Percentiles rank a stretch among this genome's conserved stretches.
Evolutionary conservation across 2,113 vertebrate species (phyloP).

Genomic region (Pangasianodon hypophthalmus): DNA sequence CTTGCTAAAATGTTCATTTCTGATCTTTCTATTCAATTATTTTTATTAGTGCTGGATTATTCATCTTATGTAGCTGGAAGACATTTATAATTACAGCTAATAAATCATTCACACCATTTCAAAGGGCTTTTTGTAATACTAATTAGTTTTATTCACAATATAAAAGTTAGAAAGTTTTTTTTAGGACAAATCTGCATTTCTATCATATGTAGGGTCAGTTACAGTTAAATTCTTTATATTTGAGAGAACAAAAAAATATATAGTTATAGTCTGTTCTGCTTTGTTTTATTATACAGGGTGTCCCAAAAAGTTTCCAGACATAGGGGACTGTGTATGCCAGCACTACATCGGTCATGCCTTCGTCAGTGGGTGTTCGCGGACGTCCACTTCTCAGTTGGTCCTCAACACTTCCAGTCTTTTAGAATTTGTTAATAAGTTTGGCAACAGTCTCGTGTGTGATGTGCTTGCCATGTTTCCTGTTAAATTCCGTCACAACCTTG

Average conservation of each 20-base stretch:
- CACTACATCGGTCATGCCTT: too few species aligned
- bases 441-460: too few species aligned
- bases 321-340: too few species aligned
- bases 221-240: not conserved
- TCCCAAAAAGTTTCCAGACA: too few species aligned
- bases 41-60: not conserved
- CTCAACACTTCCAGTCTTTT: too few species aligned
- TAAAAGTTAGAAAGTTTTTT: not conserved
- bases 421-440: too few species aligned
- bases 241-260: not conserved
- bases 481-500: too few species aligned
- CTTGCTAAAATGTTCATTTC: conserved; percentile 6
- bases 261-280: not conserved
- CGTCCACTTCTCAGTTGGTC: too few species aligned
- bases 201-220: not conserved
- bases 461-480: too few species aligned
- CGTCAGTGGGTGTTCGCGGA: too few species aligned
- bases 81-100: not conserved
- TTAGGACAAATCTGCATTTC: not conserved
- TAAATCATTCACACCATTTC: not conserved
- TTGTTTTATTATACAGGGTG: not conserved
- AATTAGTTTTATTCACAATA: conserved; percentile 2
- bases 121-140: not conserved
- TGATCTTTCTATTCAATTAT: not conserved
- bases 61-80: not conserved